Evolutionary conservation across 2,797 vertebrate genomes (phyloP).

Genomic region (Neosalanx taihuensis): DNA sequence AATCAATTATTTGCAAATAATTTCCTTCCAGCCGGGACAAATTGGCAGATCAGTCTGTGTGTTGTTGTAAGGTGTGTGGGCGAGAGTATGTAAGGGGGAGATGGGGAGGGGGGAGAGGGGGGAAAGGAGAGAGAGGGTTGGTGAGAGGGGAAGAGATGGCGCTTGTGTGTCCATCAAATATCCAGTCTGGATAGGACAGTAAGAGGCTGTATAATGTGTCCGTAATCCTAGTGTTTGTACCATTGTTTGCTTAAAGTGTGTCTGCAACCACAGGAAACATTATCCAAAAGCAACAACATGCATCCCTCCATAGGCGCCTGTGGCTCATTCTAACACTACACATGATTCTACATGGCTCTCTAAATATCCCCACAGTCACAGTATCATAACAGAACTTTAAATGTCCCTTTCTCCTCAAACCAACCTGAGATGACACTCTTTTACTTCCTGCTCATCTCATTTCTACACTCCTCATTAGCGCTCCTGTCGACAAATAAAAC

Average conservation of each 20-base stretch:
- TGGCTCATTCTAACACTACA: no score
- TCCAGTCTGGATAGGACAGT: no score
- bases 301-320: no score
- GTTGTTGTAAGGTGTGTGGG: constrained; percentile 15
- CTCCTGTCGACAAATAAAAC: not conserved
- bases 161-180: no score
- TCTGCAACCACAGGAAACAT: no score
- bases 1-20: constrained; percentile 20
- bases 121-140: no score
- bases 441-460: not conserved
- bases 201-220: no score
- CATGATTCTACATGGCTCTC: not conserved
- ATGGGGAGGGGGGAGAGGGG: no score
- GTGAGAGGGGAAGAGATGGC: no score
- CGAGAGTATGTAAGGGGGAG: not conserved
- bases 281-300: no score
- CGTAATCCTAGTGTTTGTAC: no score
- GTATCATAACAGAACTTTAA: not conserved
- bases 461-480: not conserved
- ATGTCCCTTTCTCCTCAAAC: not conserved
- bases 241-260: no score
- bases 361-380: not conserved
- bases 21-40: constrained; percentile 20
- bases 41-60: constrained; percentile 34
- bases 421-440: not conserved